Base-by-base conservation (phyloP, 2,888 invertebrate species). In the Tiliacea citrago region DNA sequence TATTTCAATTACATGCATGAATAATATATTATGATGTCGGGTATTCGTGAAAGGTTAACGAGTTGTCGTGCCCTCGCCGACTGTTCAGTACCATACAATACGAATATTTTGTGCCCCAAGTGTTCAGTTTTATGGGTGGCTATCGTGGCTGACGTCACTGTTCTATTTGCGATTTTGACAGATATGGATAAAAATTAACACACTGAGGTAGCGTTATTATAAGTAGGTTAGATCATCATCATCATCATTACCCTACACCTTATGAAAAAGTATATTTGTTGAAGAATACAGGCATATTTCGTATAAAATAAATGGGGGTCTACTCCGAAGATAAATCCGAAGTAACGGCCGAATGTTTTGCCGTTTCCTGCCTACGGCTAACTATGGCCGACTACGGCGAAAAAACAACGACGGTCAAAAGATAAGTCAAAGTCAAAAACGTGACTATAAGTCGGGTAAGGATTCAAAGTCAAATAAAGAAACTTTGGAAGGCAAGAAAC, bases 11-110 rank as follows among this genome's bases (percentile, higher is more conserved):
- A 90, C 85, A n/a, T 86, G 88, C 86, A 91, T 94, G 92, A 93
- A 94, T 95, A 93, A 94, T 93, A 92, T 87, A 92, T 91, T 87
- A 92, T 91, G 78, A 73, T 76, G 71, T 58, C 55, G 85, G 85
- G 88, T 85, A 68, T 81, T 88, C 95, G 95, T 95, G 95, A 95
- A 95, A 96, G 95, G 95, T 96, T 94, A 95, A 95, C 93, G 88
- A 91, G 92, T 86, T 82, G 92, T 91, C 91, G 84, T 88, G 90
- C 90, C 90, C 90, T 83, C 85, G 81, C 74, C 75, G 82, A 82
- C 79, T 82, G 83, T 81, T 66, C 45, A 18, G 18, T 74, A 39
- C 53, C 47, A 45, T 47, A 73, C 53, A 47, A 42, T 74, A 75
- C 57, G 51, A 71, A 77, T 72, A 68, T 73, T 63, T 82, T 73